These are phyloP conservation scores for Neoseiulus cucumeris DNA, from an alignment of 1,140 invertebrate species.

Conservation along the genomic window DNA sequence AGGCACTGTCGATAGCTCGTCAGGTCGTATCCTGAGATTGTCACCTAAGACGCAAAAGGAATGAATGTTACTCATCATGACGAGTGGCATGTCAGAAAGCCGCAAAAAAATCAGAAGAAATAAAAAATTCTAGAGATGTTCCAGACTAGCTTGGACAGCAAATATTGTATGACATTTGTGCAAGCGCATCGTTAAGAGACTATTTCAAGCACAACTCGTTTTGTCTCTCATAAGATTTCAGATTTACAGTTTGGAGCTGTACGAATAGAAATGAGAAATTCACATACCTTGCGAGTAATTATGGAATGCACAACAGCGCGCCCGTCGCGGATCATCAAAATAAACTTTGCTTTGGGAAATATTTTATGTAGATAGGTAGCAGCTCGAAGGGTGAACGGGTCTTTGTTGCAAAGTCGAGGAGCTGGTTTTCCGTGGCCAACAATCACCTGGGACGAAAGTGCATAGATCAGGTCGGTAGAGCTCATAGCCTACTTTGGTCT, in stretches of 20 bases:
- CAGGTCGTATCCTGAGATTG: constrained; percentile 92
- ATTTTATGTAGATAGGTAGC: constrained; percentile 46
- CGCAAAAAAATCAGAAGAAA: no score
- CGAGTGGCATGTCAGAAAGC: no score
- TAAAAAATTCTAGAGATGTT: no score
- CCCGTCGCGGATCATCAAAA: constrained; percentile 95
- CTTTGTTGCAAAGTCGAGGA: constrained; percentile 80
- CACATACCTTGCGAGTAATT: constrained; percentile 77
- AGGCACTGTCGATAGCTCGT: constrained; percentile 78
- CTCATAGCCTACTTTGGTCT: constrained; percentile 13
- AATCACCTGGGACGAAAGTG: constrained; percentile 39
- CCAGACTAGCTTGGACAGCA: no score
- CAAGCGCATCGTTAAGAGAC: no score
- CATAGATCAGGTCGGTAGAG: no score
- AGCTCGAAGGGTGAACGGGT: constrained; percentile 89
- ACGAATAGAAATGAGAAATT: no score
- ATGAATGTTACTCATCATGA: no score
- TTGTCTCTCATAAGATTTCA: no score
- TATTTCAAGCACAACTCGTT: no score
- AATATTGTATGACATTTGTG: no score
- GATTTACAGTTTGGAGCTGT: no score
- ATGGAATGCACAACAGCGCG: constrained; percentile 94
- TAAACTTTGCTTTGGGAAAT: constrained; percentile 65
- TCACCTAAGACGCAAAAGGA: constrained; percentile 41
- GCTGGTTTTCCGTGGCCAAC: constrained; percentile 85